Conservation (phyloP, 2,113 vertebrate genomes). For the Seriola aureovittata region DNA sequence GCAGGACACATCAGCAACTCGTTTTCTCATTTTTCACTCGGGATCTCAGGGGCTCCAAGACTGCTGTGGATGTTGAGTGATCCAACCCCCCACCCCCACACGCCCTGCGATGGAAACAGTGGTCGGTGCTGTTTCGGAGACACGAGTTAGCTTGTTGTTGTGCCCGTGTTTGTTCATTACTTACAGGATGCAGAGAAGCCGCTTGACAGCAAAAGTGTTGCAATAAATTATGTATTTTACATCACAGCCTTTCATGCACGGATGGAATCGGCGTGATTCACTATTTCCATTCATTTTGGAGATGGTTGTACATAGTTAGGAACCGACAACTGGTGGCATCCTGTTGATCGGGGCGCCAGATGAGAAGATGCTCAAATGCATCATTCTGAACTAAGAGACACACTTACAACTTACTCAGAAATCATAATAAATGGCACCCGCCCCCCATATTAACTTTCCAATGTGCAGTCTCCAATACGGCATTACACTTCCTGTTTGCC, state of each 20-base stretch:
- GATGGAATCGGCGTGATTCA: neutral
- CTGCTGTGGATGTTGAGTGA: neutral
- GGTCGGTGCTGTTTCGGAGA: slow-evolving; percentile 2
- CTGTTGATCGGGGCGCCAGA: neutral
- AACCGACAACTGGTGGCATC: neutral
- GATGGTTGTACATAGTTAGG: neutral
- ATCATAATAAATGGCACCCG: neutral
- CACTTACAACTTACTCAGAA: neutral
- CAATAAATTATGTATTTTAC: neutral
- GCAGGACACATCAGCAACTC: slow-evolving; percentile 33
- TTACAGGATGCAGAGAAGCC: neutral
- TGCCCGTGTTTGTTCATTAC: neutral
- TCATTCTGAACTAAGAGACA: neutral
- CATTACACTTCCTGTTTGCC: no score
- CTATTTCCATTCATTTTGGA: neutral
- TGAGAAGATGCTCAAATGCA: neutral
- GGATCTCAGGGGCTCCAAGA: slow-evolving; percentile 22
- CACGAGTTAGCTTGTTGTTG: neutral
- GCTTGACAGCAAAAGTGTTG: neutral
- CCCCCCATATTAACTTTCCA: no score
- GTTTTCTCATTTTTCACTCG: slow-evolving; percentile 64
- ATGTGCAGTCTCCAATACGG: no score
- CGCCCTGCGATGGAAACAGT: neutral
- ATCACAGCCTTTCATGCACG: neutral
- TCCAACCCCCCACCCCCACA: neutral